Evolutionary conservation across 2,797 vertebrate species (phyloP).

Genomic region (Manis javanica): DNA sequence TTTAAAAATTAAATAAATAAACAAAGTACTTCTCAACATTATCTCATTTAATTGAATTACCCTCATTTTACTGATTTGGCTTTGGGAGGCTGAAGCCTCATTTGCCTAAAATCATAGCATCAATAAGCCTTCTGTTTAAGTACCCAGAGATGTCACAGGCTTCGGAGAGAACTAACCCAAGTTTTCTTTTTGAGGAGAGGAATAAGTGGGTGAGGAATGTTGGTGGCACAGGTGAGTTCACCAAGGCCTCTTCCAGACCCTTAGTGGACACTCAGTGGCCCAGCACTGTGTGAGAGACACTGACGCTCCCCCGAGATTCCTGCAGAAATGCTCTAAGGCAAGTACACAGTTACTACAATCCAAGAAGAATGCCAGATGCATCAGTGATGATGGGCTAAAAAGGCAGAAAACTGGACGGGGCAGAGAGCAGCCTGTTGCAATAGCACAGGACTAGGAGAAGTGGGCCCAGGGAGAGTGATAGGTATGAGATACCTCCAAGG

Average conservation of each 20-base stretch:
- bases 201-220: background rate
- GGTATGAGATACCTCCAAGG: background rate
- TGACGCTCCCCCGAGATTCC: background rate
- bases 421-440: background rate
- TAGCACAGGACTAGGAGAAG: background rate
- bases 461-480: background rate
- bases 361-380: background rate
- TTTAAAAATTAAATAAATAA: too few relatives aligned
- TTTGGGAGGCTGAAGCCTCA: background rate
- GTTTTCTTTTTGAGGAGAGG: constrained; percentile 12
- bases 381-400: background rate
- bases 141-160: background rate
- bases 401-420: background rate
- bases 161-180: background rate
- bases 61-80: background rate
- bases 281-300: background rate
- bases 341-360: background rate
- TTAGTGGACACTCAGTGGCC: background rate
- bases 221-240: background rate
- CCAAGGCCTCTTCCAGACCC: background rate
- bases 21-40: background rate
- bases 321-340: background rate
- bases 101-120: background rate
- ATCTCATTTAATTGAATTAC: background rate
- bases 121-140: background rate